These are phyloP conservation scores for Cryptoblepharus egeriae DNA, from an alignment of 2,797 vertebrate genomes.

Conservation along the genomic window DNA sequence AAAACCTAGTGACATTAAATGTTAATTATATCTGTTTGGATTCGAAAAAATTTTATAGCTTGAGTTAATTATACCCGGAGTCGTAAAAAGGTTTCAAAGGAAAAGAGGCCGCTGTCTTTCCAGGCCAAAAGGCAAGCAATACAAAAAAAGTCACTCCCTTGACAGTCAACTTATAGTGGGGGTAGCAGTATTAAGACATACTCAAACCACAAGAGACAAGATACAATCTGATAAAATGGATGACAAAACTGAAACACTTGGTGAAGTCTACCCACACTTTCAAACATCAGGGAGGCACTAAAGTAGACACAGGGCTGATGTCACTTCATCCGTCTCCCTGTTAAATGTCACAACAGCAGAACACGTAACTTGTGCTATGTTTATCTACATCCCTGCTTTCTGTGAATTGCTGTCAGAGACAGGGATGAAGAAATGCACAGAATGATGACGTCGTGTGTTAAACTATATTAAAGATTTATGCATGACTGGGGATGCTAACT, in stretches of 20 bases:
- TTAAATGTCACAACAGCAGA: not conserved
- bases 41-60: slow-evolving; percentile 74
- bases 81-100: slow-evolving; percentile 77
- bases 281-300: not conserved
- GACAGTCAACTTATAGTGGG: slow-evolving; percentile 10
- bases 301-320: not conserved
- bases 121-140: slow-evolving; percentile 60
- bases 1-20: slow-evolving; percentile 78
- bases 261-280: not conserved
- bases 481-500: too few species aligned
- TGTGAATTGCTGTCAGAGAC: not conserved
- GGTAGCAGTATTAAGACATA: slow-evolving; percentile 48
- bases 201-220: not conserved
- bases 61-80: slow-evolving; percentile 77
- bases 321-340: not conserved
- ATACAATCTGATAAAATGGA: not conserved
- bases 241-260: not conserved
- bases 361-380: not conserved
- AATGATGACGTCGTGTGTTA: not conserved
- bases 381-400: too few species aligned
- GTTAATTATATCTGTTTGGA: slow-evolving; percentile 81
- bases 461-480: not conserved
- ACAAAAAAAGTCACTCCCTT: slow-evolving; percentile 1
- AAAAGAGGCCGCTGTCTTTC: slow-evolving; percentile 64
- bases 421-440: not conserved